A percentile compares a stretch with the other conserved stretches of the same genome.
Evolutionary conservation across 1,140 invertebrate species (phyloP).

Genomic region (Stratiolaelaps scimitus): DNA sequence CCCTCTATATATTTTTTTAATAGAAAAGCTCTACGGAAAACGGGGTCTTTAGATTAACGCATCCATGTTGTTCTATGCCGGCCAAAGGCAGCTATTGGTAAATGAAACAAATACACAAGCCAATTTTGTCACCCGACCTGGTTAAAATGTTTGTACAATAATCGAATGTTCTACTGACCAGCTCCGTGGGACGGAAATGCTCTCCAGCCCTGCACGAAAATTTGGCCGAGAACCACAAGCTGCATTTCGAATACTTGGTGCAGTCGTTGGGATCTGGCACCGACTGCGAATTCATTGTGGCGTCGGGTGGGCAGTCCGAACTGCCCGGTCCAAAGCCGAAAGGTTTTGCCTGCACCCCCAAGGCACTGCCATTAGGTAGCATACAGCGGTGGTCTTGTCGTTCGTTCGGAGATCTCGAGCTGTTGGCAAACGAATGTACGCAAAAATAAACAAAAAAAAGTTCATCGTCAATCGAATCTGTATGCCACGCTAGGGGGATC

Average conservation of each 20-base stretch:
- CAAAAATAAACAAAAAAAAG: too few relatives aligned
- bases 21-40: too few relatives aligned
- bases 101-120: too few relatives aligned
- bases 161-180: too few relatives aligned
- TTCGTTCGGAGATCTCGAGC: constrained; percentile 18
- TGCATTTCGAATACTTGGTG: constrained; percentile 21
- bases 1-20: too few relatives aligned
- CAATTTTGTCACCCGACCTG: too few relatives aligned
- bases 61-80: too few relatives aligned
- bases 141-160: too few relatives aligned
- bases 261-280: constrained; percentile 26
- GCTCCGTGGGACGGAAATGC: background rate
- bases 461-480: too few relatives aligned
- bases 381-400: background rate
- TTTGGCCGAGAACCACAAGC: constrained; percentile 20
- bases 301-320: constrained; percentile 13
- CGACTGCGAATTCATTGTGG: background rate
- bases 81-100: too few relatives aligned
- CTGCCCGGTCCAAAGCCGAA: constrained; percentile 17
- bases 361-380: background rate
- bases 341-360: constrained; percentile 9
- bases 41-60: too few relatives aligned
- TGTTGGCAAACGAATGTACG: background rate
- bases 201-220: background rate
- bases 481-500: too few relatives aligned